Base-by-base conservation (phyloP, 2,888 invertebrate genomes). In the Rotaria magnacalcarata region DNA sequence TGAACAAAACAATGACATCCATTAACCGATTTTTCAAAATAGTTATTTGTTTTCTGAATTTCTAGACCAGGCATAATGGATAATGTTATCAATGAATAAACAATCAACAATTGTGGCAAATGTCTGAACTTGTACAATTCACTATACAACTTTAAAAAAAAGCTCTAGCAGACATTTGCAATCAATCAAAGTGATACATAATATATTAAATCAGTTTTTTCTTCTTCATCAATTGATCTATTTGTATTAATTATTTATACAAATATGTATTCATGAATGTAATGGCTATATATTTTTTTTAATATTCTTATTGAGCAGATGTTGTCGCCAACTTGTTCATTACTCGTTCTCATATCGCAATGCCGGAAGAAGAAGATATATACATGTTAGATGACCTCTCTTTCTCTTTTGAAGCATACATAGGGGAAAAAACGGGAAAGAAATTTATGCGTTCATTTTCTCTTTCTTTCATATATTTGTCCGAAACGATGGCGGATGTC, bases 271-370 rank as follows among this genome's bases (percentile, higher is more conserved):
- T 67, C 34, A 67, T 67, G 27, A 67, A 67, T 67, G 27, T 67
- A 67, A 67, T 67, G 67, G 34, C 67, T 27, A 67, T 67, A 14
- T 34, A 67, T 67, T 67, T 67, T 27, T 34, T 67, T 67, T 67
- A 67, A 67, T 67, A 67, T 67, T 67, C 67, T 67, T 41, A 41
- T 34, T 19, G 67, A 67, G 34, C 67, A 67, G 67, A 67, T 67
- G 67, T 67, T 67, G 67, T 67, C 67, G 34, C 16, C 11, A 67
- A 67, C 67, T 67, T 67, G 67, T 67, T 67, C 67, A 67, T 67
- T 67, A 5, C 34, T 67, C 67, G 16, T 67, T 67, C 67, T 67
- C 67, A 67, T 34, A 67, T 67, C 34, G 34, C 14, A 67, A 41
- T 41, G 14, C 34, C 67, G 67, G 67, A 67, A 67, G 67, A 67